Conservation (phyloP, 2,113 vertebrate species). For the Corythornis madagascariensis region DNA sequence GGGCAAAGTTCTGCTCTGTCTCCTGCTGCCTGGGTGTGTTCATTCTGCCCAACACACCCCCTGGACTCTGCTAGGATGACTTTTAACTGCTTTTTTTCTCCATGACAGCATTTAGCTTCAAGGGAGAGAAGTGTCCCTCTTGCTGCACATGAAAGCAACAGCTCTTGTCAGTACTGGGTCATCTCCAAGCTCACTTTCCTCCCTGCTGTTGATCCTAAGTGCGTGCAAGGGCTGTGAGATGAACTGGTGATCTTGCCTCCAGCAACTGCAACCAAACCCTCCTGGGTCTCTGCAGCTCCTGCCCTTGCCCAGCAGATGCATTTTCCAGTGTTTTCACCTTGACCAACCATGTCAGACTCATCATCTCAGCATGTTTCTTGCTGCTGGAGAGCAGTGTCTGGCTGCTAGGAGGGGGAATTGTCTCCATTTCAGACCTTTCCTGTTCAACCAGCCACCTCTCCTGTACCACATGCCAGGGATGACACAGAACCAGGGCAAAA, state of each 20-base stretch:
- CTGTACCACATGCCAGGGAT: neutral
- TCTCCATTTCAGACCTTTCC: neutral
- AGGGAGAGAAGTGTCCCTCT: neutral
- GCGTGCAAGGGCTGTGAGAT: neutral
- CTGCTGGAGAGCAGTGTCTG: neutral
- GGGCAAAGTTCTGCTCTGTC: neutral
- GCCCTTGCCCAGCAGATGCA: neutral
- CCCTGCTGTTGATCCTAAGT: neutral
- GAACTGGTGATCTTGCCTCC: neutral
- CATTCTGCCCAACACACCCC: neutral
- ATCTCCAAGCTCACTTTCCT: constrained; percentile 11
- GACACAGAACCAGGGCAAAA: neutral
- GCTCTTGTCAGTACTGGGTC: constrained; percentile 17
- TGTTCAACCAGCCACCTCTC: neutral
- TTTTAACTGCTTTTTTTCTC: neutral
- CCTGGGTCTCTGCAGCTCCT: neutral
- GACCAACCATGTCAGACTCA: constrained; percentile 40
- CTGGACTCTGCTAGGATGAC: neutral
- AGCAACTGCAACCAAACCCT: constrained; percentile 16
- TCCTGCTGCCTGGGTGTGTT: neutral
- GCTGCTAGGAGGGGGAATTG: neutral
- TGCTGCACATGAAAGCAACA: neutral
- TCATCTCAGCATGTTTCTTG: neutral
- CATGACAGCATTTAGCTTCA: neutral
- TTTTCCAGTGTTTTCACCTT: constrained; percentile 58